Evolutionary conservation across 2,888 invertebrate genomes (phyloP), one percentile per base, ranked within the genome.

Genomic region (Automeris io): DNA sequence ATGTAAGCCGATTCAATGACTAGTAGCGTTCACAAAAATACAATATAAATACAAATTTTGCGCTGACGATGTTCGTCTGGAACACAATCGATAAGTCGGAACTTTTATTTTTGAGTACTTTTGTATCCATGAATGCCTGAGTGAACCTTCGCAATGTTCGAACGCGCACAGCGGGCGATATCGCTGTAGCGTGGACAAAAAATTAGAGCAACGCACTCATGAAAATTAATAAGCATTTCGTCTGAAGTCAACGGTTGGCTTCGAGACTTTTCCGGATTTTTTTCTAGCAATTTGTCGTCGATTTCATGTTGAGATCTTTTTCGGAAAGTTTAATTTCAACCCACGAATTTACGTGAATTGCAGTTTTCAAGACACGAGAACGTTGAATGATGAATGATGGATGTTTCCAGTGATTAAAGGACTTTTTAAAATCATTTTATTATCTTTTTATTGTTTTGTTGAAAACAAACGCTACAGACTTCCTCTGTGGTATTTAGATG

Each of bases 161-260:
- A 61, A 58, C 51, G 40, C 22, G 60, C 51, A 54, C 60, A 53
- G 51, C 49, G 52, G 39, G 49, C 47, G 37, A 33, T 5, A 42
- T 41, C 39, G 41, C 38, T 45, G 39, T 37, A 21, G 38, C 9
- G 37, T 23, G 41, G 40, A 42, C 47, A 55, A 58, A 57, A 60
- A 76, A 71, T 59, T 75, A 57, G 78, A 76, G 75, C 76, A 75
- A 29, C 23, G 29, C 49, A 43, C 52, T 74, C 75, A 74, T 76
- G 75, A 77, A 76, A 76, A 75, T 76, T 74, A 72, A 74, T 76
- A 70, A 67, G 60, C 50, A 50, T 60, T 62, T 68, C 70, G 60
- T 52, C 55, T 52, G 66, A 70, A 67, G 43, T 52, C 47, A 52
- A 61, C 63, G 47, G 55, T 49, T 47, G 31, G 22, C 11, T n/a